Evolutionary conservation across 2,797 vertebrate species (phyloP).

Genomic region (Sebastes oblongus): DNA sequence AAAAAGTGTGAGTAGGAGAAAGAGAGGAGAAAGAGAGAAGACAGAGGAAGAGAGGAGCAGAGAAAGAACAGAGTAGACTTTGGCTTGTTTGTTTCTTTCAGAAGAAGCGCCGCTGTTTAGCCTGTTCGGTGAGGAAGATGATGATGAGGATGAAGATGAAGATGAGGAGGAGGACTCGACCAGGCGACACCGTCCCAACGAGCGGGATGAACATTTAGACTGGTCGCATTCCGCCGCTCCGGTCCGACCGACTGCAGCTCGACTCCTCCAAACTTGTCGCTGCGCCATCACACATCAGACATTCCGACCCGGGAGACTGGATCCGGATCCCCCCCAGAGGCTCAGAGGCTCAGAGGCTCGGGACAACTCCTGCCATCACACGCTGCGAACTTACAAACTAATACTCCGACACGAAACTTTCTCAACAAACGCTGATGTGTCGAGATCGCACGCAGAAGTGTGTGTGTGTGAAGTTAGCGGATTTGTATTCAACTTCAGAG

Average conservation of each 20-base stretch:
- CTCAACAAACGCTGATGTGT: background rate
- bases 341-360: slow-evolving; percentile 12
- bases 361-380: slow-evolving; percentile 58
- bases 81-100: slow-evolving; percentile 35
- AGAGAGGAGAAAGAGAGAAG: slow-evolving; percentile 43
- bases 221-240: slow-evolving; percentile 67
- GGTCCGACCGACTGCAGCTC: slow-evolving; percentile 42
- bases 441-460: background rate
- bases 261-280: slow-evolving; percentile 67
- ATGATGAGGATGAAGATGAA: background rate
- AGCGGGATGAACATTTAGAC: slow-evolving; percentile 56
- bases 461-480: background rate
- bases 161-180: slow-evolving; percentile 63
- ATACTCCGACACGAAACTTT: slow-evolving; percentile 27
- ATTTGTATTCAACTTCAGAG: background rate
- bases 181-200: slow-evolving; percentile 66
- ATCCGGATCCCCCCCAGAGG: background rate
- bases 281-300: slow-evolving; percentile 47
- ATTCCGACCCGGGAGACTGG: slow-evolving; percentile 60
- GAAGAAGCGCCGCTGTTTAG: slow-evolving; percentile 45
- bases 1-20: slow-evolving; percentile 77
- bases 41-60: slow-evolving; percentile 64
- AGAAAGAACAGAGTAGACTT: slow-evolving; percentile 58
- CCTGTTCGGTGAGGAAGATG: slow-evolving; percentile 38
- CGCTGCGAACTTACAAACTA: slow-evolving; percentile 4